Evolutionary conservation across 2,888 invertebrate species (phyloP), one percentile per base, ranked within the genome.

Genomic region (Thalpophila matura): DNA sequence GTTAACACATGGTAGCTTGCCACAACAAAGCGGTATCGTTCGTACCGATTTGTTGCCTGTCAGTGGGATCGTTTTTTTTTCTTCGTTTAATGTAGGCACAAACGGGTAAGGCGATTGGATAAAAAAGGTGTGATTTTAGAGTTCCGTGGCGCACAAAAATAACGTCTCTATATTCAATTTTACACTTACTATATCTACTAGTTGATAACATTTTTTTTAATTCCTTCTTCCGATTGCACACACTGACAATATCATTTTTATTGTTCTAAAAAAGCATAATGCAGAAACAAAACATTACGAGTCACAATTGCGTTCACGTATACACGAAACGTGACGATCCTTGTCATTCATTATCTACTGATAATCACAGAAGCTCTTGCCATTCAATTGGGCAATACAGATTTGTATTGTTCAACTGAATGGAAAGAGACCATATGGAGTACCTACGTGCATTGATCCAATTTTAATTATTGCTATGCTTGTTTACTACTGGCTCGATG

Each of bases 21-120:
- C 83, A 72, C 85, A 82, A 86, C 88, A 89, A 86, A 80, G 83
- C 74, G 66, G 66, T 66, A 73, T 74, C 77, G 80, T 77, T 74
- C 73, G 47, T 73, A 77, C 78, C 87, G 79, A 89, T 89, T 89
- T 88, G 86, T 89, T 83, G 82, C 63, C 69, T 70, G 70, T 68
- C 70, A 55, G 42, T 46, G 4, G 20, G 29, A 59, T 59, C 46
- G 38, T 50, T 58, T 56, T 82, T 80, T 81, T 80, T 80, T 66
- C 77, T 64, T 72, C 77, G 80, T 78, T 71, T 71, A 79, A 81
- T 80, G 74, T 79, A n/a, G n/a, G n/a, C n/a, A 79, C 64, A 47
- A 70, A 71, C 65, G 64, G 58, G 62, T 59, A 54, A 53, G 51
- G 73, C 74, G 79, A 85, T 83, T 80, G 76, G 70, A 58, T 81